phyloP scores from a whole-genome alignment of 2,797 vertebrate genomes.

The Mycteria americana region DNA sequence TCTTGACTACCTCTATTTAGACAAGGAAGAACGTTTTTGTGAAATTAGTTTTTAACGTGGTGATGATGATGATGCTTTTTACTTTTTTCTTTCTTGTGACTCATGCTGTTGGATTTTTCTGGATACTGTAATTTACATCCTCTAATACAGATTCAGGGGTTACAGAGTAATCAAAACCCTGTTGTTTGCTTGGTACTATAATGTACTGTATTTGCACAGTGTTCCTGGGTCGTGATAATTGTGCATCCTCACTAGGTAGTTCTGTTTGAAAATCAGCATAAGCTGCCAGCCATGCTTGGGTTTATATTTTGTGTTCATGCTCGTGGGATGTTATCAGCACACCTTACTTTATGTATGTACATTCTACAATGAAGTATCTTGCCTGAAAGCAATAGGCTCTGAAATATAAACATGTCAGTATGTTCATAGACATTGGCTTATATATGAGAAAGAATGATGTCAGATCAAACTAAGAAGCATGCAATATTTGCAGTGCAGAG shows the following conservation, averaged over 20 bases:
- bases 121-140: neutral
- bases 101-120: neutral
- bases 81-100: neutral
- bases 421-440: neutral
- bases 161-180: neutral
- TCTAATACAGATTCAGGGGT: neutral
- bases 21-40: neutral
- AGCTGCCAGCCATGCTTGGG: neutral
- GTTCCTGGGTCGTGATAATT: neutral
- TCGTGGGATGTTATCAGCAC: neutral
- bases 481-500: neutral
- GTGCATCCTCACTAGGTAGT: neutral
- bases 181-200: neutral
- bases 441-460: neutral
- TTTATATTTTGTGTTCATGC: neutral
- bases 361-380: neutral
- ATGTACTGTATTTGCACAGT: neutral
- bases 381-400: neutral
- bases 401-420: neutral
- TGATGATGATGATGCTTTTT: neutral
- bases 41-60: neutral
- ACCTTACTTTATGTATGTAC: neutral
- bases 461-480: neutral
- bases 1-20: neutral
- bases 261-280: conserved; percentile 4